Conservation (phyloP, 2,888 invertebrate species). For the Stenichneumon culpator region DNA sequence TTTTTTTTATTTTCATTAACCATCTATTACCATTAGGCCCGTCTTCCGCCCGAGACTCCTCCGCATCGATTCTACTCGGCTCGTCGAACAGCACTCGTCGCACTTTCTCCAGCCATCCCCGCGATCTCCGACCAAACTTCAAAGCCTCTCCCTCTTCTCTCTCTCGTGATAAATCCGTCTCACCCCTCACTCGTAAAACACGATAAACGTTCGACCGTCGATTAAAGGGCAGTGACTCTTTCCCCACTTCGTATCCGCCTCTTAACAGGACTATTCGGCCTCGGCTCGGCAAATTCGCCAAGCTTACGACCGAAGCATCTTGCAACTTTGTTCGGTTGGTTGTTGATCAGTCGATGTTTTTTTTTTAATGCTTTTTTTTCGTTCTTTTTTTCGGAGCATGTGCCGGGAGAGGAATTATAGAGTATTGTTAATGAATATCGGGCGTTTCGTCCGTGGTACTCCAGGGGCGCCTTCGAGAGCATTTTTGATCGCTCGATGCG, state of each 20-base stretch:
- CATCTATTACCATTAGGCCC: constrained; percentile 70
- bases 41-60: constrained; percentile 64
- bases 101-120: constrained; percentile 31
- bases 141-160: constrained; percentile 41
- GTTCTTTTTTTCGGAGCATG: constrained; percentile 52
- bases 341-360: constrained; percentile 46
- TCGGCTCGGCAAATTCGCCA: constrained; percentile 43
- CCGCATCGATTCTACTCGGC: constrained; percentile 30
- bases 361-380: constrained; percentile 51
- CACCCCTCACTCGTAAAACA: constrained; percentile 66
- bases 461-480: constrained; percentile 48
- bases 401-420: constrained; percentile 58
- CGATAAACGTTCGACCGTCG: constrained; percentile 69
- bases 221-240: constrained; percentile 71
- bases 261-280: constrained; percentile 44
- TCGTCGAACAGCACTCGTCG: constrained; percentile 34
- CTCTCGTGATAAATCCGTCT: constrained; percentile 61
- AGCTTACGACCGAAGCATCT: constrained; percentile 15
- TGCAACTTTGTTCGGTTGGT: constrained; percentile 39
- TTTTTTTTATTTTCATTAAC: constrained; percentile 62
- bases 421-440: constrained; percentile 37
- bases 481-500: neutral
- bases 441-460: constrained; percentile 57
- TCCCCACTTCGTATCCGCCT: constrained; percentile 61
- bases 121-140: constrained; percentile 67